Evolutionary conservation across 2,797 vertebrate genomes (phyloP).

Genomic region (Picus viridis): DNA sequence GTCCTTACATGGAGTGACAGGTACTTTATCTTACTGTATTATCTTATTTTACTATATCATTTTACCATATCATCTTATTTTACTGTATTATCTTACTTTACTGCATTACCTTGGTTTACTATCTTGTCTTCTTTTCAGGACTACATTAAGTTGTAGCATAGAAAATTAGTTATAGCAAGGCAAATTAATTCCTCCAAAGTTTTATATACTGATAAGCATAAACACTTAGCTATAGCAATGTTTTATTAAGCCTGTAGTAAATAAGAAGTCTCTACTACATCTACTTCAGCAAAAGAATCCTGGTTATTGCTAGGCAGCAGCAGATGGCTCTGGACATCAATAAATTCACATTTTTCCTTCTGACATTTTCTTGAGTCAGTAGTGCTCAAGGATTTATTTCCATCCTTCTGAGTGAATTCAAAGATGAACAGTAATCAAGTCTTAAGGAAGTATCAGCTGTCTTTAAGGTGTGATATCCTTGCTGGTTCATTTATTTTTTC

Average conservation of each 20-base stretch:
- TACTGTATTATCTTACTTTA: too few relatives aligned
- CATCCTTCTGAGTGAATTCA: neutral
- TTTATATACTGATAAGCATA: neutral
- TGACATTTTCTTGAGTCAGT: neutral
- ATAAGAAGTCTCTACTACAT: neutral
- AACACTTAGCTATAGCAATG: neutral
- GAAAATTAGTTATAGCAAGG: too few relatives aligned
- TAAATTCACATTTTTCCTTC: neutral
- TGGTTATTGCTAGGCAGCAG: neutral
- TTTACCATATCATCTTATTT: neutral
- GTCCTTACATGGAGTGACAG: neutral
- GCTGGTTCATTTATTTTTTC: neutral
- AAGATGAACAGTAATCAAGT: neutral
- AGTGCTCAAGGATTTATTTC: neutral
- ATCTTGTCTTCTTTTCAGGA: neutral
- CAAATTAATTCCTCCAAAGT: neutral
- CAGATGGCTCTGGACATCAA: neutral
- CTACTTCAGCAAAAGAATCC: neutral
- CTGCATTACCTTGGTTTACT: neutral
- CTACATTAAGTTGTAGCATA: neutral
- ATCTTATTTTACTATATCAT: neutral
- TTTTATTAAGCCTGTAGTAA: neutral
- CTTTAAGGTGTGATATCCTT: neutral
- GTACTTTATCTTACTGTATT: neutral
- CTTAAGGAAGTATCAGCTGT: neutral